These are phyloP conservation scores for Ommatoiulus sabulosus DNA, from an alignment of 2,888 invertebrate genomes.

Conservation along the genomic window DNA sequence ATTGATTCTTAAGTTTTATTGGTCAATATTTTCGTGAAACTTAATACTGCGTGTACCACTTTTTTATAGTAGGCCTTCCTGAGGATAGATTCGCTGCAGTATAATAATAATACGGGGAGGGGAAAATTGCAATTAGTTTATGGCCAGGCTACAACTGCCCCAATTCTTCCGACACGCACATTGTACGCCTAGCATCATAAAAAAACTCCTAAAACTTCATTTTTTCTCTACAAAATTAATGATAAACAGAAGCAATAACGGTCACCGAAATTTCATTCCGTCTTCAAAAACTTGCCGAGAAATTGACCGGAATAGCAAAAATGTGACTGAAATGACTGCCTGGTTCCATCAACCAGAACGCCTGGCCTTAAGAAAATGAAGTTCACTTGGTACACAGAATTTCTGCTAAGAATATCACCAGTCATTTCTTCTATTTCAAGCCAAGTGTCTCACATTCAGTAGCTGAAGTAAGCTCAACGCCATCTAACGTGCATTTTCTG, in stretches of 20 bases:
- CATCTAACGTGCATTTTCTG: no score
- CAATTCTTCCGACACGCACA: slow-evolving; percentile 31
- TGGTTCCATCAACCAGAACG: no score
- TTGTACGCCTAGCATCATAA: slow-evolving; percentile 35
- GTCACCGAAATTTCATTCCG: neutral
- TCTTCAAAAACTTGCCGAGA: neutral
- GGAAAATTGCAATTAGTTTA: slow-evolving; percentile 43
- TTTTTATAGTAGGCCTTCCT: slow-evolving; percentile 32
- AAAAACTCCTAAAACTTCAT: slow-evolving; percentile 18
- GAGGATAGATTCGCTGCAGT: slow-evolving; percentile 12
- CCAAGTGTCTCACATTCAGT: no score
- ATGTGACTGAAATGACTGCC: neutral
- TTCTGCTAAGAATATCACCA: no score
- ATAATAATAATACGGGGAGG: slow-evolving; percentile 43
- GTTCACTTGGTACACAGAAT: no score
- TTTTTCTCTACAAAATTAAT: neutral
- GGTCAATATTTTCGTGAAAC: slow-evolving; percentile 43
- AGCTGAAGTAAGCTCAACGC: no score
- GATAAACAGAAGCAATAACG: neutral
- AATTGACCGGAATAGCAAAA: neutral
- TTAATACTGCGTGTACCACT: slow-evolving; percentile 43
- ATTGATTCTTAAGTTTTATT: slow-evolving; percentile 43
- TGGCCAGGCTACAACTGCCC: slow-evolving; percentile 31
- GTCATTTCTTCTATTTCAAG: no score
- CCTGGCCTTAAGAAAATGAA: no score